phyloP scores from a whole-genome alignment of 2,797 vertebrate species.

The Acanthurus tractus region DNA sequence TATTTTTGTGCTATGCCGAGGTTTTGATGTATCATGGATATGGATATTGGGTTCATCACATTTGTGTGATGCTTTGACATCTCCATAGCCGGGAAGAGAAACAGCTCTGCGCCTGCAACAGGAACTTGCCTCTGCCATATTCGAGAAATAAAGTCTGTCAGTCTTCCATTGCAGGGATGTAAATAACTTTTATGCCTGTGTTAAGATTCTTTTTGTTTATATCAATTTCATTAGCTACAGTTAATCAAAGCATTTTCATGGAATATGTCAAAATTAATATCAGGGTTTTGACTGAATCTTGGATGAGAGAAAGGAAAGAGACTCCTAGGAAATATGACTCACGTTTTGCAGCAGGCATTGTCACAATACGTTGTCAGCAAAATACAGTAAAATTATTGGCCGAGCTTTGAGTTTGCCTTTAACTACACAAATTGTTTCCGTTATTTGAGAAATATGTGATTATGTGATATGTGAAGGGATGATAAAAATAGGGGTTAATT shows the following conservation, averaged over 20 bases:
- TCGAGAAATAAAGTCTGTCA: slow-evolving; percentile 69
- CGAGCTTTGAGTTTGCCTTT: slow-evolving; percentile 44
- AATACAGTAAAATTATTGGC: slow-evolving; percentile 43
- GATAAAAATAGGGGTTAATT: slow-evolving; percentile 49
- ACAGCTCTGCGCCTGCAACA: slow-evolving; percentile 44
- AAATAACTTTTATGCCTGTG: slow-evolving; percentile 67
- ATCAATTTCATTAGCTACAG: slow-evolving; percentile 71
- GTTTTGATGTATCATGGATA: slow-evolving; percentile 82
- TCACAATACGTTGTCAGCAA: slow-evolving; percentile 49
- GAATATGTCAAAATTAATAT: slow-evolving; percentile 67
- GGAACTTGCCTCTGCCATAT: slow-evolving; percentile 48
- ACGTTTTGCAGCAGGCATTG: slow-evolving; percentile 53
- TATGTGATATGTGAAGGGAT: slow-evolving; percentile 20
- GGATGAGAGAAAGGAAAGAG: slow-evolving; percentile 62
- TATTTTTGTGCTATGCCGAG: slow-evolving; percentile 68
- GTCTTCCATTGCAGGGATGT: slow-evolving; percentile 42
- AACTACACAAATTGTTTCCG: slow-evolving; percentile 38
- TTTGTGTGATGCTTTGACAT: slow-evolving; percentile 75
- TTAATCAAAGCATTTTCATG: slow-evolving; percentile 72
- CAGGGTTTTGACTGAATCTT: slow-evolving; percentile 71
- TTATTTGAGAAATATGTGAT: slow-evolving; percentile 35
- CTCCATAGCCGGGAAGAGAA: slow-evolving; percentile 57
- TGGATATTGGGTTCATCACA: slow-evolving; percentile 79
- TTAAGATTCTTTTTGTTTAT: slow-evolving; percentile 66
- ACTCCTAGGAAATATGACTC: slow-evolving; percentile 66